phyloP scores from a whole-genome alignment of 2,888 invertebrate genomes.

The Dryomyza anilis region DNA sequence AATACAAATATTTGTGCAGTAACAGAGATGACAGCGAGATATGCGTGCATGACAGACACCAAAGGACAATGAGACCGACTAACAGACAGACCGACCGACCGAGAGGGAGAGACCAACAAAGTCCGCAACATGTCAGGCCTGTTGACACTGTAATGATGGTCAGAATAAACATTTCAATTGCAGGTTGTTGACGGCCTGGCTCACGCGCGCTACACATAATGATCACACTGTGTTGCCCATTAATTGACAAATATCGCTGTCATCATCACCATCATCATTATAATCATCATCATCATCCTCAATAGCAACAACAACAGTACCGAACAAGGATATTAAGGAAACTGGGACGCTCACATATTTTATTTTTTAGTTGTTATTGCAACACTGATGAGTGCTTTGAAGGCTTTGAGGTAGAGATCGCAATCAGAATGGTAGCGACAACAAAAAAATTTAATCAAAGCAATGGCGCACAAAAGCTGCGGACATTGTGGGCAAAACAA shows the following conservation, averaged over 20 bases:
- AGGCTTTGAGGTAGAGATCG: no score
- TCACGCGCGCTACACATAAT: conserved; percentile 3
- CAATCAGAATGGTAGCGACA: no score
- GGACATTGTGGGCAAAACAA: no score
- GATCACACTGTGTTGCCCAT: background rate
- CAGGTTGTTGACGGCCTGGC: conserved; percentile 1
- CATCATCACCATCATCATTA: no score
- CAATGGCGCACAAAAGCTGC: no score
- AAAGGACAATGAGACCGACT: background rate
- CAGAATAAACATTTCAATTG: conserved; percentile 20
- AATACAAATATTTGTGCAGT: conserved; percentile 4
- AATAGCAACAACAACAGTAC: background rate
- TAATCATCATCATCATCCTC: no score
- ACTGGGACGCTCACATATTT: no score
- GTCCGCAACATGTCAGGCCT: background rate
- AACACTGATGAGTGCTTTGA: no score
- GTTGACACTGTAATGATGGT: conserved; percentile 15
- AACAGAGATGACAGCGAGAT: background rate
- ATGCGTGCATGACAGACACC: background rate
- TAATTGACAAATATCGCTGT: conserved; percentile 13
- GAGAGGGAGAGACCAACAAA: background rate
- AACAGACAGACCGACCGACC: background rate
- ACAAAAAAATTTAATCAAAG: no score
- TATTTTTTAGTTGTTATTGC: no score
- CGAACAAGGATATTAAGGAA: background rate